Evolutionary conservation across 2,113 vertebrate species (phyloP).

Genomic region (Dasyurus viverrinus): DNA sequence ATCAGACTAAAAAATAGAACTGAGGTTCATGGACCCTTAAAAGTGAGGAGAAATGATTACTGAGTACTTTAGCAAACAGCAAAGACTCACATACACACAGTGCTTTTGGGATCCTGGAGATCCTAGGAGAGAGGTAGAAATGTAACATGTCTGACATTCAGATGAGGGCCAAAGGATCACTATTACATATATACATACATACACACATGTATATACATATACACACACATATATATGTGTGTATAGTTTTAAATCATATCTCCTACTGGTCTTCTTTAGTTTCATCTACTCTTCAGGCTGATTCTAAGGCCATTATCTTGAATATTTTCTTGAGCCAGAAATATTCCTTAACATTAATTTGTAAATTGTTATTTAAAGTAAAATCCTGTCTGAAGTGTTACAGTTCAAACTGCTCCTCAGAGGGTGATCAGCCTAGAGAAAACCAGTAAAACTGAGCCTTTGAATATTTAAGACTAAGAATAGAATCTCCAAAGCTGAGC

Average conservation of each 20-base stretch:
- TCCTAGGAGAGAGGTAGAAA: too few species aligned
- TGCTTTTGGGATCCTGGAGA: too few species aligned
- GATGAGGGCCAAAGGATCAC: neutral
- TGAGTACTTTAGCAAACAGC: neutral
- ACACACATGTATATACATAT: too few species aligned
- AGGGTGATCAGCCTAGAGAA: neutral
- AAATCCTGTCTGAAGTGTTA: neutral
- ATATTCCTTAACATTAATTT: neutral
- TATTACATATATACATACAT: neutral
- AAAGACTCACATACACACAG: neutral
- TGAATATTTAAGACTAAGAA: neutral
- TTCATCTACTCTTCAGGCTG: neutral
- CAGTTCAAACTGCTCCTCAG: neutral
- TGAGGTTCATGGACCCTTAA: neutral
- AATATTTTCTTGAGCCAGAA: neutral
- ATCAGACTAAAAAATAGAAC: neutral
- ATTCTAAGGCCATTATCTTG: neutral
- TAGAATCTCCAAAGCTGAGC: neutral
- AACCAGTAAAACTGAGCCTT: neutral
- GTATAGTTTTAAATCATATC: neutral
- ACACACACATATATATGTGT: too few species aligned
- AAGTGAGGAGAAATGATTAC: neutral
- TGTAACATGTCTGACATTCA: neutral
- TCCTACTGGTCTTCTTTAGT: neutral
- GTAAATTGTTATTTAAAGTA: neutral